These are phyloP conservation scores for Lutjanus erythropterus DNA, from an alignment of 2,113 vertebrate genomes.

Conservation along the genomic window DNA sequence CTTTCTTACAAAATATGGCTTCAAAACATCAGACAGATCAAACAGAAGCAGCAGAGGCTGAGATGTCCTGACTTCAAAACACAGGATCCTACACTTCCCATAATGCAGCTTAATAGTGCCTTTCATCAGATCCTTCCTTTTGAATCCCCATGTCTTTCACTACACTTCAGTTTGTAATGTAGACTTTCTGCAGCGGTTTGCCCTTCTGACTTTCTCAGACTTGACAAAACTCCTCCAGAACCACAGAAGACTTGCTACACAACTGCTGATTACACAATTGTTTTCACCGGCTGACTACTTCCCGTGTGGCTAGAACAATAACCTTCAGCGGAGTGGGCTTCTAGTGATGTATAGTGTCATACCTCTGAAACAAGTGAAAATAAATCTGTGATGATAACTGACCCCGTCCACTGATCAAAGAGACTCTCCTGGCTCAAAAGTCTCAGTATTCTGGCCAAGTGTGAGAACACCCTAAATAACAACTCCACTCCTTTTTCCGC, in stretches of 20 bases:
- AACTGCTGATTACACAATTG: too few relatives aligned
- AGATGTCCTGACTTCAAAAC: neutral
- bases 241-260: neutral
- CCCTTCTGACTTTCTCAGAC: neutral
- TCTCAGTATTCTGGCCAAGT: neutral
- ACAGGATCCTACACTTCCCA: neutral
- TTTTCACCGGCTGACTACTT: neutral
- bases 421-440: neutral
- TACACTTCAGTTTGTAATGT: too few relatives aligned
- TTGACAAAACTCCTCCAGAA: neutral
- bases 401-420: neutral
- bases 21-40: too few relatives aligned
- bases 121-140: neutral
- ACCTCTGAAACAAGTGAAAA: neutral
- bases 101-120: neutral
- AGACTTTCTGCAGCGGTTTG: neutral
- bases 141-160: neutral
- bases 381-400: conserved; percentile 5
- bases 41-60: neutral
- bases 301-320: neutral
- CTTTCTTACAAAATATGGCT: neutral
- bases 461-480: conserved; percentile 29
- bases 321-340: neutral
- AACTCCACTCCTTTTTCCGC: neutral
- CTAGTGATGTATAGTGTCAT: neutral